Evolutionary conservation across 2,888 invertebrate species (phyloP).

Genomic region (Autographa gamma): DNA sequence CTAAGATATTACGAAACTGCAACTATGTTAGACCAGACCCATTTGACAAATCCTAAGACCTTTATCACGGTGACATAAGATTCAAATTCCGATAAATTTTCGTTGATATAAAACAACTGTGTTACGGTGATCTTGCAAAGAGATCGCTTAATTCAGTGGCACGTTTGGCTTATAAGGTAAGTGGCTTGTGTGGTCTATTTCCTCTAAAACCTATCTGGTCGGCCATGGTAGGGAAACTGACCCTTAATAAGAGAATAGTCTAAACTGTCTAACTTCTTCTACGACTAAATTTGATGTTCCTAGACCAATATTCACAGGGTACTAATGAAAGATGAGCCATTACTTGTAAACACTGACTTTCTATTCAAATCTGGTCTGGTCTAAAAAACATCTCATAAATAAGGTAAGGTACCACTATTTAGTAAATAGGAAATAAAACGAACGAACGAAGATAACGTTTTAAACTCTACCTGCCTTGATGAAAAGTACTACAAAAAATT

Average conservation of each 20-base stretch:
- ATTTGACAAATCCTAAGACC: neutral
- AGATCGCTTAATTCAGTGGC: constrained; percentile 44
- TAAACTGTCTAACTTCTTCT: neutral
- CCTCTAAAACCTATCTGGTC: neutral
- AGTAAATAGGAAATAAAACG: no score
- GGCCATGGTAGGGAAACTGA: neutral
- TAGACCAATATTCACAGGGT: no score
- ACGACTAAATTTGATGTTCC: neutral
- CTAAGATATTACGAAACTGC: constrained; percentile 51
- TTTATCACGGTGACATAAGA: neutral
- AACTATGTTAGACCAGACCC: constrained; percentile 26
- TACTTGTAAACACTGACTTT: no score
- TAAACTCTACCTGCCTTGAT: no score
- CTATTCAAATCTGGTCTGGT: no score
- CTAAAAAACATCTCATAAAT: no score
- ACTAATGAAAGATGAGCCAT: no score
- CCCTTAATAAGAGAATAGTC: neutral
- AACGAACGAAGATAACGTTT: no score
- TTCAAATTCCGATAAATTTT: neutral
- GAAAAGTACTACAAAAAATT: neutral
- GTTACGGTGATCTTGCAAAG: constrained; percentile 46
- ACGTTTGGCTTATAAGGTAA: constrained; percentile 28
- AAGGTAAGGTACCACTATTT: no score
- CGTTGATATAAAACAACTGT: constrained; percentile 26
- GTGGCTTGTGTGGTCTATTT: constrained; percentile 3